Conservation (phyloP, 2,113 vertebrate species). For the Heterochromis multidens region DNA sequence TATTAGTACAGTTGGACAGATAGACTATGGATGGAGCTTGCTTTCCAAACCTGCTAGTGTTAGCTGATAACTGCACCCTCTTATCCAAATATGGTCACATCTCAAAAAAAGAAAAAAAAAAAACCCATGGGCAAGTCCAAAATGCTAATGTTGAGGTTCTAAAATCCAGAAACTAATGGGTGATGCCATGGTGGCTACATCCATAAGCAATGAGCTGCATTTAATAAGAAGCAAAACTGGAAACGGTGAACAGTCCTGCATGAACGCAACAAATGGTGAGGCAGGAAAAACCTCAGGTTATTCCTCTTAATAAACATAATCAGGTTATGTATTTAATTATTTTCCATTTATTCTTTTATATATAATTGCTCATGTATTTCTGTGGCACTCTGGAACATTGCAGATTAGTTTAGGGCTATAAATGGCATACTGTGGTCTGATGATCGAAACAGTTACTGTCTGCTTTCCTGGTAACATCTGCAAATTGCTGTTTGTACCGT, state of each 20-base stretch:
- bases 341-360: background rate
- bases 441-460: background rate
- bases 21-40: too few species aligned
- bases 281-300: background rate
- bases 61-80: too few species aligned
- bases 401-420: constrained; percentile 7
- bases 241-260: background rate
- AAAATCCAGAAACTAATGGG: background rate
- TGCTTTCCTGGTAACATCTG: constrained; percentile 10
- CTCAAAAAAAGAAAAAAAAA: background rate
- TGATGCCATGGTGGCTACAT: background rate
- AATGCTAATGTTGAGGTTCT: background rate
- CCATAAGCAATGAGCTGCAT: background rate
- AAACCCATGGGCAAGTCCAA: background rate
- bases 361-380: background rate
- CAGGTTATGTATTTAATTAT: background rate
- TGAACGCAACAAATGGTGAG: background rate
- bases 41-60: too few species aligned
- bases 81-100: too few species aligned
- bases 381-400: background rate
- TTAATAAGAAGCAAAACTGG: background rate
- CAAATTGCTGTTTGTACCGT: constrained; percentile 1
- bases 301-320: background rate
- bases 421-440: constrained; percentile 15
- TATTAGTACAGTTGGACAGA: too few species aligned